Conservation (phyloP, 2,888 invertebrate species). For the Calameuta idolon region DNA sequence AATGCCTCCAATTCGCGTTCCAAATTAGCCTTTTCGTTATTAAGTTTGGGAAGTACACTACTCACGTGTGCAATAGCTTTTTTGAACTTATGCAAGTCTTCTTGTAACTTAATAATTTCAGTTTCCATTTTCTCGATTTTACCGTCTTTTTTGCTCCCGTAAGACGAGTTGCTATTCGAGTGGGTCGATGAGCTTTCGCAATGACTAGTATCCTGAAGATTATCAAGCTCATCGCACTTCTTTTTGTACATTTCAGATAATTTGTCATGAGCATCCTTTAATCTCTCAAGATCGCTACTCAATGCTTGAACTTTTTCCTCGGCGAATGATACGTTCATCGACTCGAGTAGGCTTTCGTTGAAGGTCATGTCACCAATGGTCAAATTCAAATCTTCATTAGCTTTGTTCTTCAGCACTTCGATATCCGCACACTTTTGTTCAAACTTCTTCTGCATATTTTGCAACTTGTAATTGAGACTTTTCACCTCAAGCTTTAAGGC, state of each 20-base stretch:
- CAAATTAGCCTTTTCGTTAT: constrained; percentile 27
- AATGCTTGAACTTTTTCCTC: constrained; percentile 52
- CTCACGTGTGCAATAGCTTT: constrained; percentile 27
- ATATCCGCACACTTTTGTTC: constrained; percentile 46
- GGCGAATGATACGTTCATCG: constrained; percentile 44
- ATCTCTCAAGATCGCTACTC: constrained; percentile 44
- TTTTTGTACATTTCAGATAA: constrained; percentile 45
- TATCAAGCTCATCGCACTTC: constrained; percentile 51
- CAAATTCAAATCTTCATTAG: constrained; percentile 40
- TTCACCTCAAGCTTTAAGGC: constrained; percentile 48
- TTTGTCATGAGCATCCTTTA: constrained; percentile 46
- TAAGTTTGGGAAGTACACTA: constrained; percentile 35
- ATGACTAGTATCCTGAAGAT: constrained; percentile 33
- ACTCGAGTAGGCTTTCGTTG: constrained; percentile 44
- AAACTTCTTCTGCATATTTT: constrained; percentile 49
- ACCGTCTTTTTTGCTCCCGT: constrained; percentile 18
- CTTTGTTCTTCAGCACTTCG: constrained; percentile 47
- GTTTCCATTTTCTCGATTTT: constrained; percentile 44
- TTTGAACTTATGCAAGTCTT: constrained; percentile 39
- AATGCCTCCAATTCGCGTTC: constrained; percentile 41
- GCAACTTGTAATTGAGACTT: constrained; percentile 40
- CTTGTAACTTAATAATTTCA: constrained; percentile 39
- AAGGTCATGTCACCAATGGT: constrained; percentile 38
- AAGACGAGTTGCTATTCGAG: constrained; percentile 2
- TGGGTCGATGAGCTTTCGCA: constrained; percentile 24